phyloP scores from a whole-genome alignment of 2,888 invertebrate species.

The Tetragonula carbonaria region DNA sequence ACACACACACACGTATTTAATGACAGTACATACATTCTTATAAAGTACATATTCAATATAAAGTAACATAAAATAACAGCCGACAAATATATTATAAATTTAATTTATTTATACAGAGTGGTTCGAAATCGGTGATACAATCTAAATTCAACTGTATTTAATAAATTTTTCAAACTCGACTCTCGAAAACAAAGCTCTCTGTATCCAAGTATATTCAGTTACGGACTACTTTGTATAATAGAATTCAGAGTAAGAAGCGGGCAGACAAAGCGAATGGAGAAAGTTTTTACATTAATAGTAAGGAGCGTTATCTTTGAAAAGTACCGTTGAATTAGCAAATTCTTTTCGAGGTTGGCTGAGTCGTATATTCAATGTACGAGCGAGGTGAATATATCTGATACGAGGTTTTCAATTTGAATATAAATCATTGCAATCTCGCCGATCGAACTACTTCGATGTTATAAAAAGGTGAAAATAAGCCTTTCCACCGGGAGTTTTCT shows the following conservation, averaged over 20 bases:
- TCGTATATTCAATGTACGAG: background rate
- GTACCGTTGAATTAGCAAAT: background rate
- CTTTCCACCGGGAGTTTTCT: background rate
- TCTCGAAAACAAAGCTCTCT: no score
- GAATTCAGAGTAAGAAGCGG: background rate
- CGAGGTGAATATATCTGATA: background rate
- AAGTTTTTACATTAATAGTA: background rate
- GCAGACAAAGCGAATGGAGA: background rate
- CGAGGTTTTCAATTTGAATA: background rate
- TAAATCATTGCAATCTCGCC: background rate
- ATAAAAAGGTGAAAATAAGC: constrained; percentile 4
- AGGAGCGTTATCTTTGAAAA: background rate
- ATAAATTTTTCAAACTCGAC: no score
- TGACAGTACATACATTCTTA: no score
- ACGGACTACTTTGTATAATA: background rate
- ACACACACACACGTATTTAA: no score
- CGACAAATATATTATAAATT: no score
- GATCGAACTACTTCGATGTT: background rate
- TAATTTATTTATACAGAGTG: no score
- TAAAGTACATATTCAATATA: no score
- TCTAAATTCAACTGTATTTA: no score
- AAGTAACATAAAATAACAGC: no score
- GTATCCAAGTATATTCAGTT: no score
- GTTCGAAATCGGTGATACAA: no score
- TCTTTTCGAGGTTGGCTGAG: background rate